Base-by-base conservation (phyloP, 2,113 vertebrate species). In the Neodontobutis hainanensis region DNA sequence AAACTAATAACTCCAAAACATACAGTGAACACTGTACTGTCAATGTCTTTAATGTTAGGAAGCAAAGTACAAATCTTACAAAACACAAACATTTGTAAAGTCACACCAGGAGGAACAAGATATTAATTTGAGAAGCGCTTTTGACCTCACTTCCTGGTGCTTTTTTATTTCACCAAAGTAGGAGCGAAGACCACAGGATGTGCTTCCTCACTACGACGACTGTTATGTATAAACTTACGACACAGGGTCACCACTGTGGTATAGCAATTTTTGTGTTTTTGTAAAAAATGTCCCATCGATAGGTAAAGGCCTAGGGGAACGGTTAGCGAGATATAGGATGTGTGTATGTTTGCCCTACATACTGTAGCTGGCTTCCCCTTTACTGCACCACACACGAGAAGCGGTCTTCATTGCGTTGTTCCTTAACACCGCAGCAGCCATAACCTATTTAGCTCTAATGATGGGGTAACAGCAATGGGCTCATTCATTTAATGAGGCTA, bases 101-200 rank as follows among this genome's bases (percentile, higher is more conserved):
- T 48, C 50, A 61, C 48, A 10, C 57, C 11, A 11, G 53, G 70
- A 65, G 70, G 65, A 69, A 60, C 1, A 0, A 77, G 60, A 78
- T 73, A 82, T 77, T 75, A 73, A 83, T 81, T 64, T 66, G 9
- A 80, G 45, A 89, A 44, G 73, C 5, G 49, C 38, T 74, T 69
- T 79, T 86, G 84, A 88, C 82, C 74, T 88, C 72, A 87, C 85
- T 88, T 87, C 82, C 86, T 86, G 73, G 35, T 56, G 48, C 57
- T 65, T 67, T 60, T 73, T 74, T 62, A 73, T 72, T 58, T 77
- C 68, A 80, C 52, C 36, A 60, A 69, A 59, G 60, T 64, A 78
- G 84, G 78, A 86, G 68, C 60, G 57, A 64, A 77, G 72, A 83
- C 86, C 77, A 78, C 88, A 86, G 66, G 87, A 91, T 88, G 87